Evolutionary conservation across 2,113 vertebrate species (phyloP).

Genomic region (Marcusenius ussheri): DNA sequence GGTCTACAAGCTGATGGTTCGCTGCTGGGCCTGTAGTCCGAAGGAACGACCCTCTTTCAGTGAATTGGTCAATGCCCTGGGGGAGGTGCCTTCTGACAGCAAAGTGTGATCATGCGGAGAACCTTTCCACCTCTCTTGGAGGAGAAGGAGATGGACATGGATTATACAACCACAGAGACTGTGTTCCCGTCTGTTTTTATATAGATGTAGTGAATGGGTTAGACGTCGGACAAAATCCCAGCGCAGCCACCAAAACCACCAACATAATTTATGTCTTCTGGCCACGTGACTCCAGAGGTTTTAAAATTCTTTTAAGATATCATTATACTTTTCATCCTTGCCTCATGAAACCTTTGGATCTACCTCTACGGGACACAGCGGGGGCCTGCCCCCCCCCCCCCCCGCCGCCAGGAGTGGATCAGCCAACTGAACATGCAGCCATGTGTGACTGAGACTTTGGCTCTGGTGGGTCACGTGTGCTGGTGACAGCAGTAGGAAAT

Average conservation of each 20-base stretch:
- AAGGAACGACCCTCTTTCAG: conserved; percentile 80
- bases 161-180: background rate
- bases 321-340: background rate
- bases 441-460: background rate
- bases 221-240: background rate
- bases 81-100: conserved; percentile 64
- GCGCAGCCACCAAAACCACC: background rate
- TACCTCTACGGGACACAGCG: conserved; percentile 9
- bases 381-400: background rate
- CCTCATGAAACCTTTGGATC: background rate
- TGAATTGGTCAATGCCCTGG: conserved; percentile 60
- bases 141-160: background rate
- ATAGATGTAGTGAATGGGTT: background rate
- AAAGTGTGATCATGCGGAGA: conserved; percentile 59
- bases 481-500: background rate
- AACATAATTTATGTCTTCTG: background rate
- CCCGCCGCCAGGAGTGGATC: background rate
- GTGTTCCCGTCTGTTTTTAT: background rate
- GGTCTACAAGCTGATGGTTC: conserved; percentile 73
- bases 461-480: background rate
- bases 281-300: background rate
- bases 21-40: conserved; percentile 74
- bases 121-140: background rate
- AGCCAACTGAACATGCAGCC: background rate
- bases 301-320: background rate